Evolutionary conservation across 2,888 invertebrate species (phyloP).

Genomic region (Hypolimnas misippus): DNA sequence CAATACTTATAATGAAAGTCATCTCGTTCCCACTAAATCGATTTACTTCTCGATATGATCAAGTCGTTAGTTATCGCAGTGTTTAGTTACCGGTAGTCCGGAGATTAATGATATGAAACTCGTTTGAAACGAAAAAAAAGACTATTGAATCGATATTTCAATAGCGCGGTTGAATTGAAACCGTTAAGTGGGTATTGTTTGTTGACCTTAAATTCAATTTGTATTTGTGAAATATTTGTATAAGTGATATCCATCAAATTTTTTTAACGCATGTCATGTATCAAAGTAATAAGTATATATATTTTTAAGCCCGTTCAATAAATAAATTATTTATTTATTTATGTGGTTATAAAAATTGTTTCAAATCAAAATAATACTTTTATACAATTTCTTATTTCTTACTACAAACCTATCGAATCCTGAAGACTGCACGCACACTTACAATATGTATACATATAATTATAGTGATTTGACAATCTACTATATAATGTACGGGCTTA

Average conservation of each 20-base stretch:
- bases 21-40: slow-evolving; percentile 62
- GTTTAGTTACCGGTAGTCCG: slow-evolving; percentile 71
- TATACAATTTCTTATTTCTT: no score
- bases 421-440: no score
- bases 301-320: no score
- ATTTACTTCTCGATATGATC: slow-evolving; percentile 75
- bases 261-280: no score
- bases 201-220: slow-evolving; percentile 14
- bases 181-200: slow-evolving; percentile 49
- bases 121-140: slow-evolving; percentile 76
- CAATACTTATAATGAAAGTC: slow-evolving; percentile 75
- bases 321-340: no score
- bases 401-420: no score
- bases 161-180: slow-evolving; percentile 40
- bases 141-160: slow-evolving; percentile 62
- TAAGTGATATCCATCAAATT: not conserved
- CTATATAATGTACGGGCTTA: no score
- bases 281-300: no score
- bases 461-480: no score
- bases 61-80: slow-evolving; percentile 70
- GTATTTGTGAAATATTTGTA: not conserved
- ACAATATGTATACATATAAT: no score
- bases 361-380: no score
- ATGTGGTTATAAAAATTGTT: no score
- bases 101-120: slow-evolving; percentile 73